These are phyloP conservation scores for Brachyistius frenatus DNA, from an alignment of 2,113 vertebrate genomes.

Conservation along the genomic window DNA sequence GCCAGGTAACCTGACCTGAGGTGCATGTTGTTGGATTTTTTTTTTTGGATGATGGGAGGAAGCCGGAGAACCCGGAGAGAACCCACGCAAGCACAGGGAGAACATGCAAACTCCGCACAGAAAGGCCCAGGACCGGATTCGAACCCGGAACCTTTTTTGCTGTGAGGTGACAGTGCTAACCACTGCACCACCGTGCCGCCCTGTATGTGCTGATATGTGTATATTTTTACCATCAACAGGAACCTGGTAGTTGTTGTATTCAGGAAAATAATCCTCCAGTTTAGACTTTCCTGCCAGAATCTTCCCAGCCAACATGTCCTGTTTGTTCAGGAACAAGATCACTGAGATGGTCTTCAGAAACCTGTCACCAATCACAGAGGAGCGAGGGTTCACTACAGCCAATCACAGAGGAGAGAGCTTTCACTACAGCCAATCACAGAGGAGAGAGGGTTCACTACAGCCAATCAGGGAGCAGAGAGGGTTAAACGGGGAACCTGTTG, in stretches of 20 bases:
- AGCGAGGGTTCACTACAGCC: neutral
- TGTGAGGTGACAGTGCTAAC: no score
- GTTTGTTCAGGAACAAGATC: constrained; percentile 98
- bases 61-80: no score
- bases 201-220: neutral
- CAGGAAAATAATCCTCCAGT: constrained; percentile 98
- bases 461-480: neutral
- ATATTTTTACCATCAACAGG: constrained; percentile 87
- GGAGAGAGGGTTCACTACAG: neutral
- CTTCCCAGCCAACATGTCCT: constrained; percentile 97
- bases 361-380: constrained; percentile 79
- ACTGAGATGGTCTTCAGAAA: constrained; percentile 98
- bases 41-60: no score
- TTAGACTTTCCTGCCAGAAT: constrained; percentile 98
- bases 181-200: no score
- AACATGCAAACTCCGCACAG: no score
- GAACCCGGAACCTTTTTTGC: no score
- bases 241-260: constrained; percentile 92
- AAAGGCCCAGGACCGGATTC: no score
- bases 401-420: neutral
- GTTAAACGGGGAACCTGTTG: constrained; percentile 86
- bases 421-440: neutral
- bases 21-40: no score
- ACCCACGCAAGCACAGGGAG: no score
- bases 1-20: no score